phyloP scores from a whole-genome alignment of 2,797 vertebrate species.

The Falco biarmicus region DNA sequence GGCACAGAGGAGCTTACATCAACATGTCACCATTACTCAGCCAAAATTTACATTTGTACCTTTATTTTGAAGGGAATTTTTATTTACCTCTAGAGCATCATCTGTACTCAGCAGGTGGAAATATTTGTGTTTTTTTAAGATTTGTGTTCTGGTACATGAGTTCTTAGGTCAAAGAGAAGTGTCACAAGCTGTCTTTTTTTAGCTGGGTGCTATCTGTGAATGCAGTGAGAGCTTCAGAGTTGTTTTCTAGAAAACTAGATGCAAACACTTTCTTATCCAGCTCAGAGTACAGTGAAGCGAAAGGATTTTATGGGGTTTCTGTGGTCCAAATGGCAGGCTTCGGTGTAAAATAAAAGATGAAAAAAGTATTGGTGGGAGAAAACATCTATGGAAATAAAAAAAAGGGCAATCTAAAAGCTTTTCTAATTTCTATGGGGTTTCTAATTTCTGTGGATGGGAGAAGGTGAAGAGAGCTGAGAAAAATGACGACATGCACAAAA shows the following conservation, averaged over 20 bases:
- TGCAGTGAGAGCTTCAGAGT: background rate
- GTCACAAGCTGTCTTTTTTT: background rate
- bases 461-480: background rate
- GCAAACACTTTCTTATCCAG: background rate
- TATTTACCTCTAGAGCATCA: background rate
- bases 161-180: background rate
- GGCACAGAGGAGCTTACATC: background rate
- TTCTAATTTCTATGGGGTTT: background rate
- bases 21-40: background rate
- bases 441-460: background rate
- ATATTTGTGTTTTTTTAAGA: background rate
- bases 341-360: background rate
- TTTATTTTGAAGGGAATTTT: background rate
- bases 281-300: background rate
- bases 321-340: background rate
- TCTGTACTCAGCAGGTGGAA: background rate
- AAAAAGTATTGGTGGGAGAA: background rate
- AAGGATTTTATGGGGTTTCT: background rate
- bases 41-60: background rate
- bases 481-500: background rate
- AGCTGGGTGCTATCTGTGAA: background rate
- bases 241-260: background rate
- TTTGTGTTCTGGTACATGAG: background rate
- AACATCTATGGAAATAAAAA: background rate
- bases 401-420: background rate